A percentile compares a stretch with the other conserved stretches of the same genome.
These are phyloP conservation scores for Tragelaphus imberbis DNA, from an alignment of 2,113 vertebrate genomes.

Conservation along the genomic window DNA sequence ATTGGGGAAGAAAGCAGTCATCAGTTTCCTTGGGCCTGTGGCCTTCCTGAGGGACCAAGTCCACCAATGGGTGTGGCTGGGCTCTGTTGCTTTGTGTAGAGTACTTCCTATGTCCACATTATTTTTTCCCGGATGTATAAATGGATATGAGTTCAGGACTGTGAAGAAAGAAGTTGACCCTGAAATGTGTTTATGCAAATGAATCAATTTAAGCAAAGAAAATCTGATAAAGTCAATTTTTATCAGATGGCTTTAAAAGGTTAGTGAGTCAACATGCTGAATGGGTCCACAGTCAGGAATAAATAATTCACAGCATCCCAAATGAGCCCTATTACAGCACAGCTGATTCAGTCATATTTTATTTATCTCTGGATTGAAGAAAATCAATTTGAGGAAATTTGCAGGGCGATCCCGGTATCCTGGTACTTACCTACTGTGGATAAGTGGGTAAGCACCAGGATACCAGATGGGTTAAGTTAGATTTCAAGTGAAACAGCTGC, in stretches of 20 bases:
- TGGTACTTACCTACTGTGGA: neutral
- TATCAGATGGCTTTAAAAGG: constrained; percentile 34
- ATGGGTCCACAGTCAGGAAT: constrained; percentile 1
- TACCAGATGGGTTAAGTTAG: neutral
- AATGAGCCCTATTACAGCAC: neutral
- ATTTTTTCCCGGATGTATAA: neutral
- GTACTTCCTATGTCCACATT: rapidly evolving
- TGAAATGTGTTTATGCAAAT: neutral
- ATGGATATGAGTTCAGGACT: neutral
- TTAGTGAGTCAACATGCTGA: constrained; percentile 14
- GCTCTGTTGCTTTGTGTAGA: neutral
- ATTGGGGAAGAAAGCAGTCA: neutral
- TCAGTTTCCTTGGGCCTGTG: neutral
- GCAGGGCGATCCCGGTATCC: neutral
- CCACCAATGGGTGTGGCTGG: rapidly evolving
- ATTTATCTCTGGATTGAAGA: constrained; percentile 56
- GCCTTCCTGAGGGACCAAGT: neutral
- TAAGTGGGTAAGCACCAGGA: neutral
- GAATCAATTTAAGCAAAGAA: neutral
- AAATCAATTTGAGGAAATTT: constrained; percentile 47
- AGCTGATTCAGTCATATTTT: constrained; percentile 45
- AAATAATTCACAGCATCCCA: constrained; percentile 61
- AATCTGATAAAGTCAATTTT: neutral
- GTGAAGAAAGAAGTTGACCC: neutral
- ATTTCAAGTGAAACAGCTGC: neutral